Evolutionary conservation across 2,797 vertebrate genomes (phyloP), one percentile per base, ranked within the genome.

Genomic region (Notolabrus celidotus): DNA sequence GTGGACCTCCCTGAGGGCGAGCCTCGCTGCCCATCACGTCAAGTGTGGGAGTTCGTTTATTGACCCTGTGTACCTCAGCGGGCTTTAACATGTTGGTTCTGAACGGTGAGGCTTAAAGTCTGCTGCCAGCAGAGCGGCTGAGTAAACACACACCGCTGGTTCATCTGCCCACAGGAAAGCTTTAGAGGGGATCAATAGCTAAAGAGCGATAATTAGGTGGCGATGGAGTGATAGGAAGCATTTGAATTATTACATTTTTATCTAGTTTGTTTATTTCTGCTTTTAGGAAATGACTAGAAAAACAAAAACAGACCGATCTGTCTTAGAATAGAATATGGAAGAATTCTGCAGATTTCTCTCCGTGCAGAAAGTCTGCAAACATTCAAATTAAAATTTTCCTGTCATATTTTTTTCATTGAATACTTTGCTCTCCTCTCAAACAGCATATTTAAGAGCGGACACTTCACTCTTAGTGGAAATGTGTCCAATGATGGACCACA

Each of bases 1-100:
- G 11, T 88, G 81, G 63, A 82, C 77, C 71, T 89, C 88, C 89
- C 91, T 54, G 56, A 73, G 88, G 87, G 85, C 27, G 25, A 72
- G 22, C 31, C n/a, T 22, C 1, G 2, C 53, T 36, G 55, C 61
- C 69, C 67, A 23, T 80, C 56, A 10, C 66, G 36, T 71, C 8
- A 4, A 84, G 78, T 51, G 60, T 39, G 34, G 62, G 29, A 74
- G 80, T 74, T 63, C 14, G 27, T 29, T 61, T 67, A 60, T 77
- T 91, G 89, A 91, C 86, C 87, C 62, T 10, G 27, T 49, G 23
- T 56, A 41, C 80, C 85, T 81, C 80, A 49, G 51, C 1, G 67
- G 83, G 73, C 59, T 74, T 65, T 31, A 63, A 49, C 77, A 58
- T 74, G 81, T 80, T 82, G 51, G 63, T 53, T 84, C 75, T 74